These are phyloP conservation scores for Venturia canescens DNA, from an alignment of 1,140 invertebrate species.

Conservation along the genomic window DNA sequence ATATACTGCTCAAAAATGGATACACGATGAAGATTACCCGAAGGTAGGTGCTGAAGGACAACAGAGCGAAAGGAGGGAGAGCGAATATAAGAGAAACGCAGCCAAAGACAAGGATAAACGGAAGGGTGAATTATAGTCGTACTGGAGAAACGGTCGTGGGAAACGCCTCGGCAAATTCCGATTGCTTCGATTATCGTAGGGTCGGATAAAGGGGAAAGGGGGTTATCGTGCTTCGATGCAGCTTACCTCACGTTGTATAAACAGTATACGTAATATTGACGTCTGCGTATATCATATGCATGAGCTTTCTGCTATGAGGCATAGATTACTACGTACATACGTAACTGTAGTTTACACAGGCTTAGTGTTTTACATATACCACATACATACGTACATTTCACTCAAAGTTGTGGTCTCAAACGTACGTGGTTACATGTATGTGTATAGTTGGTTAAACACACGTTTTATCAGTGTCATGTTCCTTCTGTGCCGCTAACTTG, in stretches of 20 bases:
- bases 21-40: neutral
- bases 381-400: neutral
- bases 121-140: neutral
- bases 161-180: conserved; percentile 36
- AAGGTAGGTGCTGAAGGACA: neutral
- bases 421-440: neutral
- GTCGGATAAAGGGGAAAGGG: neutral
- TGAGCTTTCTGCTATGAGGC: conserved; percentile 3
- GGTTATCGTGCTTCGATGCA: conserved; percentile 8
- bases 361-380: conserved; percentile 2
- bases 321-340: conserved; percentile 6
- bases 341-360: conserved; percentile 4
- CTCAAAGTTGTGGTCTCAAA: neutral
- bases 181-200: conserved; percentile 33
- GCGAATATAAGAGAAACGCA: neutral
- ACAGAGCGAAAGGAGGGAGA: neutral
- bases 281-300: neutral
- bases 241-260: conserved; percentile 10
- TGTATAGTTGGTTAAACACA: conserved; percentile 13
- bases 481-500: neutral
- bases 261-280: conserved; percentile 19
- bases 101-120: neutral
- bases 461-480: neutral
- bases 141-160: conserved; percentile 37
- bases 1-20: neutral